Base-by-base conservation (phyloP, 1,140 invertebrate genomes). In the Lepidotrigona ventralis region DNA sequence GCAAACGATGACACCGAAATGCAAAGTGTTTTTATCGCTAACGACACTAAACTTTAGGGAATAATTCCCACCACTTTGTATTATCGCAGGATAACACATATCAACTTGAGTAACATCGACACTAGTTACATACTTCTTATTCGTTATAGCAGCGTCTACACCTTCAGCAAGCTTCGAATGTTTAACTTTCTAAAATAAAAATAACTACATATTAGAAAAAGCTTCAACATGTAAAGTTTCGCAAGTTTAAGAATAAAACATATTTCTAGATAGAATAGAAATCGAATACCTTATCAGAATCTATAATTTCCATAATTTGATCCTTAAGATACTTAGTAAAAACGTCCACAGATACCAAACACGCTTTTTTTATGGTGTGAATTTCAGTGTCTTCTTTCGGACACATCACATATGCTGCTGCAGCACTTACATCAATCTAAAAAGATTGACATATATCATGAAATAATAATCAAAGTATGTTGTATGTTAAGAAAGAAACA, bases 291-390 rank as follows among this genome's bases (percentile, higher is more conserved):
- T 97, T 97, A 91, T 99, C 99, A 14, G 97, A 97, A 95, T 99
- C 99, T 91, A 99, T 99, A 88, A 99, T 98, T 93, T 99, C 98
- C 97, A 99, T 99, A 80, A 99, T 98, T 94, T 99, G 98, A 94
- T 99, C 98, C 94, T 98, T 98, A 14, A 99, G 95, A 94, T 99
- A 99, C 91, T 99, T 99, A 51, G 96, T 98, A 93, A 99, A 99
- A 9, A 99, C 96, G 95, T 99, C 99, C 71, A 98, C 97, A 51
- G 98, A 98, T 12, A 99, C 97, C 89, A 98, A 94, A 89, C 97
- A 98, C 1, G 99, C 98, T 95, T 98, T 99, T 93, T 98, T 99
- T 69, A 99, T 96, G n/a, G 97, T 97, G 46, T 97, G 96, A 54
- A 99, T 94, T 94, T 99, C 99, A 3, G 96, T 92, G 84, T 99